These are phyloP conservation scores for Caenorhabditis sp. DNA, from an alignment of 2,888 invertebrate genomes.

Conservation along the genomic window DNA sequence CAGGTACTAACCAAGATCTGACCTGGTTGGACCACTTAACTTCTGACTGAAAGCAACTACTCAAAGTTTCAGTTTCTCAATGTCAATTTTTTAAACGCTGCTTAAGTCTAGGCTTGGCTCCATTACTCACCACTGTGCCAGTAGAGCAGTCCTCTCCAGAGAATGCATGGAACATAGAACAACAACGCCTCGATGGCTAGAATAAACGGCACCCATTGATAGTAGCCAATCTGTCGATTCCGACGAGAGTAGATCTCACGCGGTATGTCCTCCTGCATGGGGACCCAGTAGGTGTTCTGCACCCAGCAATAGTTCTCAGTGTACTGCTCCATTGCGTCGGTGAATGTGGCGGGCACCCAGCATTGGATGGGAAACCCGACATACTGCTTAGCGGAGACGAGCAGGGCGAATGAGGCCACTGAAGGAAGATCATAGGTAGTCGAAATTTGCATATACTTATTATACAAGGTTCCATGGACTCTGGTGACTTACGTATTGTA, in stretches of 20 bases:
- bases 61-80: not conserved
- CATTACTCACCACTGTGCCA: conserved; percentile 82
- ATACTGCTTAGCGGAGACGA: conserved; percentile 83
- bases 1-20: too few relatives aligned
- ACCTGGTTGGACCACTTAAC: too few relatives aligned
- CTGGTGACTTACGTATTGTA: conserved; percentile 79
- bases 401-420: conserved; percentile 83
- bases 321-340: conserved; percentile 84
- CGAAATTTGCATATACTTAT: not conserved
- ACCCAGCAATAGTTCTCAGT: conserved; percentile 83
- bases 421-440: conserved; percentile 31
- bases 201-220: conserved; percentile 83
- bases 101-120: too few relatives aligned
- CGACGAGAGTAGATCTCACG: conserved; percentile 83
- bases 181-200: conserved; percentile 83
- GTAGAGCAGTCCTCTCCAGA: conserved; percentile 83
- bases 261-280: conserved; percentile 83
- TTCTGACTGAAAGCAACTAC: too few relatives aligned
- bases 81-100: too few relatives aligned
- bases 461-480: not conserved
- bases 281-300: conserved; percentile 83
- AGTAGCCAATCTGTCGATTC: conserved; percentile 83
- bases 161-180: conserved; percentile 83
- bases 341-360: conserved; percentile 84
- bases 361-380: conserved; percentile 83